These are phyloP conservation scores for Chouioia cunea DNA, from an alignment of 2,888 invertebrate species.

Conservation along the genomic window DNA sequence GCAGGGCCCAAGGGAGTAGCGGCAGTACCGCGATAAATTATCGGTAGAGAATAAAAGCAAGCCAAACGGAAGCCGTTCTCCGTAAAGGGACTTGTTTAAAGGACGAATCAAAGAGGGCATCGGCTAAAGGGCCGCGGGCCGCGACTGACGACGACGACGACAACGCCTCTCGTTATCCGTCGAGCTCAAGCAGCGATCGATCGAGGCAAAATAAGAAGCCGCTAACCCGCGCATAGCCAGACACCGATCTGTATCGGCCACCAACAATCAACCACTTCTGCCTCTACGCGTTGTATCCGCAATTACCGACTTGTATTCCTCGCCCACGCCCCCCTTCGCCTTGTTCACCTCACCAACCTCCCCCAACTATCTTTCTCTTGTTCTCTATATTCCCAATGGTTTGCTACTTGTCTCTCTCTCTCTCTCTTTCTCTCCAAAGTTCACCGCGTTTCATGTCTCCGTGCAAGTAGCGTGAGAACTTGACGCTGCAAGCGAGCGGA, in stretches of 20 bases:
- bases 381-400: not conserved
- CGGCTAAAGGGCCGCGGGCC: conserved; percentile 3
- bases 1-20: conserved; percentile 8
- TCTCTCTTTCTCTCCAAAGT: conserved; percentile 25
- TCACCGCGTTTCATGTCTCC: not conserved
- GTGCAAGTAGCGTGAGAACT: conserved; percentile 44
- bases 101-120: conserved; percentile 39
- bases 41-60: conserved; percentile 28
- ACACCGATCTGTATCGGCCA: conserved; percentile 45
- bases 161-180: conserved; percentile 47
- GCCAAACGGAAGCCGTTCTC: conserved; percentile 32
- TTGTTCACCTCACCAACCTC: conserved; percentile 6
- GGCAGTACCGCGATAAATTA: conserved; percentile 34
- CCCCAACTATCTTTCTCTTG: not conserved
- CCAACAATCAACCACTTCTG: conserved; percentile 40
- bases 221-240: conserved; percentile 21
- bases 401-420: not conserved
- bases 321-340: conserved; percentile 35
- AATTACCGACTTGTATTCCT: conserved; percentile 46
- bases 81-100: conserved; percentile 20
- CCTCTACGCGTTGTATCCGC: conserved; percentile 44
- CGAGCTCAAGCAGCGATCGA: conserved; percentile 25
- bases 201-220: conserved; percentile 8
- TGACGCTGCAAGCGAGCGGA: conserved; percentile 13
- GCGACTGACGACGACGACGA: conserved; percentile 10